A percentile compares a stretch with the other conserved stretches of the same genome.
These are phyloP conservation scores for Cotesia chilonis DNA, from an alignment of 1,140 invertebrate genomes.

Conservation along the genomic window DNA sequence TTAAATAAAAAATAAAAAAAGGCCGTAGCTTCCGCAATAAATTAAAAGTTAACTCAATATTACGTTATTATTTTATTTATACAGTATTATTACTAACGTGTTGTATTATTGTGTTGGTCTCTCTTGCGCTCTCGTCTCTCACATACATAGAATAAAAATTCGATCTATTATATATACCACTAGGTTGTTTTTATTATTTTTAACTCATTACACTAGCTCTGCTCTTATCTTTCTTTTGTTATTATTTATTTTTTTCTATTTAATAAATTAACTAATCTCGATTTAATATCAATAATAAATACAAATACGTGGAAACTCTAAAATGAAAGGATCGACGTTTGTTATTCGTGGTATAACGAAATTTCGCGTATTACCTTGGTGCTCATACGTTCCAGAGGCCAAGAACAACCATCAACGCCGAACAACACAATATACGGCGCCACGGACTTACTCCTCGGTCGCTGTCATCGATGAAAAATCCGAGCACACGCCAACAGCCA, in stretches of 20 bases:
- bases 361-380: slow-evolving; percentile 53
- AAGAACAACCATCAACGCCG: slow-evolving; percentile 42
- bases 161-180: too few species aligned
- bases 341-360: slow-evolving; percentile 48
- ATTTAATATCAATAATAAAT: slow-evolving; percentile 46
- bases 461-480: slow-evolving; percentile 40
- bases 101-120: background rate
- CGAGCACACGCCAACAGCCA: slow-evolving; percentile 40
- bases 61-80: background rate
- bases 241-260: background rate
- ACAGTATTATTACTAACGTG: slow-evolving; percentile 2
- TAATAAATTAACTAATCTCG: background rate
- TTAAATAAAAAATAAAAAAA: slow-evolving; percentile 1
- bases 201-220: background rate
- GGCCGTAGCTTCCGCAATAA: background rate
- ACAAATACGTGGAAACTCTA: slow-evolving; percentile 14
- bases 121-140: background rate
- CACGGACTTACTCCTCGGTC: slow-evolving; percentile 49
- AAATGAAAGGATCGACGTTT: slow-evolving; percentile 51
- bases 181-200: background rate
- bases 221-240: background rate
- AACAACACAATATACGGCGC: slow-evolving; percentile 47
- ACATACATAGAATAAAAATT: too few species aligned
- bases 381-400: slow-evolving; percentile 41
- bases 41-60: background rate